Evolutionary conservation across 2,888 invertebrate genomes (phyloP).

Genomic region (Phragmatobia fuliginosa): DNA sequence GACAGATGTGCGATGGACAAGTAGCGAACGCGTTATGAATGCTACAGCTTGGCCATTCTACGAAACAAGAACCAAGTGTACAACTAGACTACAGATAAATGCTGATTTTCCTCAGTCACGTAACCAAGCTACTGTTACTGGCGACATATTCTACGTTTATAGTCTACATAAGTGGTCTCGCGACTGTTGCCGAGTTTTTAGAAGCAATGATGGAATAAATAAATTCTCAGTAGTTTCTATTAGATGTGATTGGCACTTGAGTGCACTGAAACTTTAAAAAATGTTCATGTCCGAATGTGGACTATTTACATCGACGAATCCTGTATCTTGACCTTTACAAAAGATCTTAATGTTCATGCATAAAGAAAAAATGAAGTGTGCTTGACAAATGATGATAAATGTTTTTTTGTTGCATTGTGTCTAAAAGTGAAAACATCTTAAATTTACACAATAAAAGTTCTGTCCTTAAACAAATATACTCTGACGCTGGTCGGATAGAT

Average conservation of each 20-base stretch:
- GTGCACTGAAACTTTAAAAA: not conserved
- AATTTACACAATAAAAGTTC: conserved; percentile 54
- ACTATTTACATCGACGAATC: not conserved
- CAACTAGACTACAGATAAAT: conserved; percentile 57
- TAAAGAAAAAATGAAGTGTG: not conserved
- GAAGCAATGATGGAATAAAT: conserved; percentile 26
- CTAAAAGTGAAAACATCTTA: conserved; percentile 60
- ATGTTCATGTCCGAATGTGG: not conserved
- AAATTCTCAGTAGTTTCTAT: conserved; percentile 7
- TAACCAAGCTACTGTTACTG: conserved; percentile 69
- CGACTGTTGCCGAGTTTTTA: conserved; percentile 41
- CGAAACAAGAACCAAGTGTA: conserved; percentile 35
- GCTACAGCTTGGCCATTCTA: conserved; percentile 49
- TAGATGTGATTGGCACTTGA: not conserved
- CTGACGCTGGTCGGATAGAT: conserved; percentile 26
- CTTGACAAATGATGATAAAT: not conserved
- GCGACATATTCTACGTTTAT: conserved; percentile 43
- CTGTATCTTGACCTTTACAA: not conserved
- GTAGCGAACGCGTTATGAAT: conserved; percentile 43
- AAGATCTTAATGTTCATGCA: not conserved
- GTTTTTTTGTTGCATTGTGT: conserved; percentile 53
- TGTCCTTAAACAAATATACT: conserved; percentile 53
- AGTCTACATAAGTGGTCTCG: conserved; percentile 44
- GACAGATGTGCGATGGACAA: conserved; percentile 61
- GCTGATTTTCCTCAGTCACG: conserved; percentile 73